Evolutionary conservation across 2,888 invertebrate species (phyloP), one percentile per base, ranked within the genome.

Genomic region (Helleia helle): DNA sequence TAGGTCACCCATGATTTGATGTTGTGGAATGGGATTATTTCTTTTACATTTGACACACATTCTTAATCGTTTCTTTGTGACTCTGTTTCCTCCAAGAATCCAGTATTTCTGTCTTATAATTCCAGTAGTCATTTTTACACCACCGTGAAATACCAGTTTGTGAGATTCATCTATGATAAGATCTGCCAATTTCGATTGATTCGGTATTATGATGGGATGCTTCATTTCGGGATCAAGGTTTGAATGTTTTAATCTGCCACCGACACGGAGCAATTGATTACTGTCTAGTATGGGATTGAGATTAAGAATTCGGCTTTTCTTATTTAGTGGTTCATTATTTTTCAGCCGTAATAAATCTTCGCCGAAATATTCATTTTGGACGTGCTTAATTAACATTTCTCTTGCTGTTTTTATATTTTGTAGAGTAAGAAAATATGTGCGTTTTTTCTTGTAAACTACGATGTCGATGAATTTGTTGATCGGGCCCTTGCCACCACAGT

Each of bases 121-220:
- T 2, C 38, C 36, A 3, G 31, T 17, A 8, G 46, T 46, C n/a
- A 46, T 27, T 12, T 28, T 25, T 11, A 37, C 29, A n/a, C 40
- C 37, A 8, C 45, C 42, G 17, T 45, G 45, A 22, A 37, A 27
- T 4, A 28, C 34, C 12, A 30, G 13, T 42, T 37, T 22, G 24
- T 46, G 46, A 9, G 40, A 42, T 38, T 46, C 26, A 24, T 46
- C 42, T 2, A 46, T 46, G 14, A 46, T 31, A 11, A 44, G 41
- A 18, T 38, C 28, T 2, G 41, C 28, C 22, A 44, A 37, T 26
- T 36, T 36, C 6, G 34, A 27, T 6, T 40, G 15, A 14, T 25
- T 17, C 2, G 40, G 40, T 2, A 46, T 27, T 27, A 36, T 42
- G 11, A 36, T 26, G 7, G 42, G 42, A 34, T 34, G 17, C 34